Base-by-base conservation (phyloP, 2,113 vertebrate genomes). In the Serinus canaria region DNA sequence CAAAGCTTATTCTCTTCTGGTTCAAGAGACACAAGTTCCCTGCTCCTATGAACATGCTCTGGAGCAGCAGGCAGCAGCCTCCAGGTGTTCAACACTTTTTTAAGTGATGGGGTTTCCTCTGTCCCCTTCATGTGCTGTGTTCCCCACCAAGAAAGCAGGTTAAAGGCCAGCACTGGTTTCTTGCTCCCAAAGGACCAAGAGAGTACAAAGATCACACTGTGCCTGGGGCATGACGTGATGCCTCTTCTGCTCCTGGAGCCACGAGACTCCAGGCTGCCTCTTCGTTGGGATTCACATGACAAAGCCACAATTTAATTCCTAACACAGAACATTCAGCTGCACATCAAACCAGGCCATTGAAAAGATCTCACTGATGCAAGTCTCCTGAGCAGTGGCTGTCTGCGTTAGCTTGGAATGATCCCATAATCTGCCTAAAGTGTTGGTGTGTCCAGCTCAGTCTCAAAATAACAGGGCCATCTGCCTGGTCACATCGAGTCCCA, bases 141-240 rank as follows among this genome's bases (percentile, higher is more conserved):
- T 50, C 58, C 67, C 58, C 50, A 46, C 16, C 67, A 77, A 68
- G 47, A 58, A 55, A 68, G 33, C 31, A 78, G 31, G 72, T 75
- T 86, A 53, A 86, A 78, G 49, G 35, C 47, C 70, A 52, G 37
- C 0, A 3, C 44, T 46, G 88, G 73, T 19, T 81, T 39, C 56
- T 46, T 64, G 15, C 31, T 47, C 67, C 60, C 6, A 0, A 64
- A 75, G n/a, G 44, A 52, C 0, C 11, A 66, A 49, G 28, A 33
- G 56, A 87, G 69, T 15, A 96, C 88, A 96, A 90, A 92, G 92
- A 72, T 24, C 62, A 49, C 66, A 30, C 13, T 89, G 83, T 96
- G 64, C 35, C 64, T 30, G n/a, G 53, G 67, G 18, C 67, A 88
- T 28, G 56, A 87, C 4, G 33, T 2, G 76, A 81, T 60, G 95